These are phyloP conservation scores for Mungos mungo DNA, from an alignment of 2,113 vertebrate species.

Conservation along the genomic window DNA sequence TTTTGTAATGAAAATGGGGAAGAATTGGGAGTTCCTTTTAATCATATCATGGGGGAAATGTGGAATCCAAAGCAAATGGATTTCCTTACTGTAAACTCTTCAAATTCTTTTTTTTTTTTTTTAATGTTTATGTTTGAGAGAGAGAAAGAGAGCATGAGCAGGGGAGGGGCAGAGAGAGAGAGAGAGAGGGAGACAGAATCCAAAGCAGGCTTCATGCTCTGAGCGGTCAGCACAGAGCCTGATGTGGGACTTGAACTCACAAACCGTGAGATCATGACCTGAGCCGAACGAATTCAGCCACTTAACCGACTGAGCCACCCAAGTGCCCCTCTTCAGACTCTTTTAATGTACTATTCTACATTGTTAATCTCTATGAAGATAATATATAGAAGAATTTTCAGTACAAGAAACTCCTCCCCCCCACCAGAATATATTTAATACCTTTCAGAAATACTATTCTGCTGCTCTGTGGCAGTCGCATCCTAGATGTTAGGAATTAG, in stretches of 20 bases:
- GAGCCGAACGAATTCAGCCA: too few relatives aligned
- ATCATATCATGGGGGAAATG: neutral
- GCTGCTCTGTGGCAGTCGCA: neutral
- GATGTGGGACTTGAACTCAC: too few relatives aligned
- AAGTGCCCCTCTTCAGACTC: neutral
- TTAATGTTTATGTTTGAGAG: too few relatives aligned
- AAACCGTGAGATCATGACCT: too few relatives aligned
- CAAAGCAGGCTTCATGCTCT: too few relatives aligned
- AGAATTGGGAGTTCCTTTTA: neutral
- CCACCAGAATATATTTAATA: neutral
- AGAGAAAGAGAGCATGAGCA: too few relatives aligned
- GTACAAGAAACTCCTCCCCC: neutral
- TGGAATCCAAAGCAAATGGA: neutral
- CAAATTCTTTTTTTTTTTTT: neutral
- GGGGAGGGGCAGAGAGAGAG: too few relatives aligned
- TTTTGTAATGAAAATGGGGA: neutral
- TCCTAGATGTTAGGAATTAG: neutral
- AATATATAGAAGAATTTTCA: neutral
- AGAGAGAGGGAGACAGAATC: too few relatives aligned
- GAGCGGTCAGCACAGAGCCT: too few relatives aligned
- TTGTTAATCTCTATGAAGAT: neutral
- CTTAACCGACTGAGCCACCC: too few relatives aligned
- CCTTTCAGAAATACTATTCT: neutral
- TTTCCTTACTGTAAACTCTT: neutral
- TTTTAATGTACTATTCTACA: neutral